These are phyloP conservation scores for Ormyrus nitidulus DNA, from an alignment of 2,888 invertebrate genomes.

Conservation along the genomic window DNA sequence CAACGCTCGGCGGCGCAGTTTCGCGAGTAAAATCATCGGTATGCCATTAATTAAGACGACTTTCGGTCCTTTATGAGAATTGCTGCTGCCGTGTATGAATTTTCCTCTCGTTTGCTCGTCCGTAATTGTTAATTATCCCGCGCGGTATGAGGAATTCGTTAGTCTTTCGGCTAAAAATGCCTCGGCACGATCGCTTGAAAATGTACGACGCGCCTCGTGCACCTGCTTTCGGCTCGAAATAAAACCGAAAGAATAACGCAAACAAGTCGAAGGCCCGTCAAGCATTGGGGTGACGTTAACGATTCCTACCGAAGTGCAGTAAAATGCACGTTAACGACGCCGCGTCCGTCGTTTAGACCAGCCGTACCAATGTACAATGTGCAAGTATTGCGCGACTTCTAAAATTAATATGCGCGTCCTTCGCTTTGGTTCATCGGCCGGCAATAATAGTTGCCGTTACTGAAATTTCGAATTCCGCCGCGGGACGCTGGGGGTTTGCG, in stretches of 20 bases:
- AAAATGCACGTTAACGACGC: constrained; percentile 27
- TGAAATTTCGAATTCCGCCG: constrained; percentile 1
- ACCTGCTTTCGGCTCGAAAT: constrained; percentile 7
- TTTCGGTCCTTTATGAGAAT: constrained; percentile 20
- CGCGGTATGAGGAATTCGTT: too few species aligned
- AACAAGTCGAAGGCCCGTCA: constrained; percentile 32
- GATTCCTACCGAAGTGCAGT: constrained; percentile 42
- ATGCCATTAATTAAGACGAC: constrained; percentile 39
- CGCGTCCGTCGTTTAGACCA: neutral
- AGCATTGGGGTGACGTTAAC: constrained; percentile 39
- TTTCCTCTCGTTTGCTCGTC: neutral
- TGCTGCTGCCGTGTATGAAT: neutral
- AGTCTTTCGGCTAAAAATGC: too few species aligned
- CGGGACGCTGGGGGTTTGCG: neutral
- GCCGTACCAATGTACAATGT: neutral
- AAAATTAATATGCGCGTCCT: too few species aligned
- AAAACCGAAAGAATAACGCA: constrained; percentile 21
- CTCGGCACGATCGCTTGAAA: too few species aligned
- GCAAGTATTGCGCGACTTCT: too few species aligned
- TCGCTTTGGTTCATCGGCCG: neutral
- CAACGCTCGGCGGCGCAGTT: constrained; percentile 4
- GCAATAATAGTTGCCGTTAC: too few species aligned
- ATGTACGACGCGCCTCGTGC: neutral
- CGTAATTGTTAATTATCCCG: constrained; percentile 25
- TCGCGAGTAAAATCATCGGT: constrained; percentile 30